A percentile compares a stretch with the other conserved stretches of the same genome.
These are phyloP conservation scores for Brachypalpus laphriformis DNA, from an alignment of 2,888 invertebrate species.

Conservation along the genomic window DNA sequence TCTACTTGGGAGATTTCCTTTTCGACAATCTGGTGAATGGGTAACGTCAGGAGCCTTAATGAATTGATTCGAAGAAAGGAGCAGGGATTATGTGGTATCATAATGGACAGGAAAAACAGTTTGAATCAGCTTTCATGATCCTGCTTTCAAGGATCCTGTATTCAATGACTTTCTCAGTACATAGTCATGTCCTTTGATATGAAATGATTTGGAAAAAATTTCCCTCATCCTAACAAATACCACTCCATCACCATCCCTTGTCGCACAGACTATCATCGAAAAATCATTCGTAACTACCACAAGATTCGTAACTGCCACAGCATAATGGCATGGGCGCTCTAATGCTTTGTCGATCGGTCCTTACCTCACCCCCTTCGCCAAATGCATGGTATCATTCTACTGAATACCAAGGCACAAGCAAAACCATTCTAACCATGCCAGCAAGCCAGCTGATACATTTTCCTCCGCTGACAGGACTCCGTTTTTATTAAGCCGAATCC, in stretches of 20 bases:
- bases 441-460: slow-evolving; percentile 58
- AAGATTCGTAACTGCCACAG: slow-evolving; percentile 23
- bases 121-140: no score
- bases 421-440: slow-evolving; percentile 5
- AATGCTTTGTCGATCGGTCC: slow-evolving; percentile 40
- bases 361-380: slow-evolving; percentile 10
- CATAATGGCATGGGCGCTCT: slow-evolving; percentile 12
- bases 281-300: slow-evolving; percentile 19
- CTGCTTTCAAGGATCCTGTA: no score
- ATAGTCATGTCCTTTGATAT: no score
- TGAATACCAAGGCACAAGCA: slow-evolving; percentile 10
- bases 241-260: not conserved
- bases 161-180: no score
- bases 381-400: slow-evolving; percentile 20
- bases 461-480: slow-evolving; percentile 50
- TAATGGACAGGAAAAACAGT: no score
- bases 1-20: no score
- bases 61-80: no score
- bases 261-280: not conserved
- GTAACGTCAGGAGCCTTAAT: no score
- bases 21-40: no score
- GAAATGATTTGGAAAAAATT: no score
- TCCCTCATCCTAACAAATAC: no score
- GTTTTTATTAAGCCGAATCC: slow-evolving; percentile 65
- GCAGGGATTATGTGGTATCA: no score